A percentile compares a stretch with the other conserved stretches of the same genome.
phyloP scores from a whole-genome alignment of 2,888 invertebrate genomes.

The Sepioteuthis lessoniana region DNA sequence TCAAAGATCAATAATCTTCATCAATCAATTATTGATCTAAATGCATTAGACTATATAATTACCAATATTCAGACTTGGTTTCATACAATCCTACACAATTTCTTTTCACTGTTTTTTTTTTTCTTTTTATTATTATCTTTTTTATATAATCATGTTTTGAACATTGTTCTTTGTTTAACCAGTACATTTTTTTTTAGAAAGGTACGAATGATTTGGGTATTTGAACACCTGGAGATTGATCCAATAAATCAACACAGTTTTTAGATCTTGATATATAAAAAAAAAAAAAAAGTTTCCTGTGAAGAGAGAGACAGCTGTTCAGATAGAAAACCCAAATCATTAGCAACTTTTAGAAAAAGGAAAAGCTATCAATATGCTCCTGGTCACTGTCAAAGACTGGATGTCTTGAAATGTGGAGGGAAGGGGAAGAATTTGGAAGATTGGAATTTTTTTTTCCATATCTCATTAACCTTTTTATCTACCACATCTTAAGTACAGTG shows the following conservation, averaged over 20 bases:
- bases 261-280: background rate
- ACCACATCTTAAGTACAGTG: too few relatives aligned
- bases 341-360: background rate
- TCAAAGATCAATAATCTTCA: background rate
- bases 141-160: too few relatives aligned
- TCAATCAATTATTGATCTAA: background rate
- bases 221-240: background rate
- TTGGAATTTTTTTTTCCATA: too few relatives aligned
- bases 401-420: too few relatives aligned
- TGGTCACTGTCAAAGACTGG: too few relatives aligned
- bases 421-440: too few relatives aligned
- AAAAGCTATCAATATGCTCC: background rate
- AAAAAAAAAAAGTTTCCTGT: background rate
- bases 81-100: too few relatives aligned
- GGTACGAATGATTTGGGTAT: background rate
- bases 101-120: too few relatives aligned
- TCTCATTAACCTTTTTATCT: too few relatives aligned
- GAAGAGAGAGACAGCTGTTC: background rate
- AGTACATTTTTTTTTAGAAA: background rate
- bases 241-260: background rate
- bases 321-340: background rate
- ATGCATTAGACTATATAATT: background rate
- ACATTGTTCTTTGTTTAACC: background rate
- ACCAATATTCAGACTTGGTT: background rate
- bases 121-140: too few relatives aligned